Evolutionary conservation across 2,797 vertebrate species (phyloP), one percentile per base, ranked within the genome.

Genomic region (Phrynocephalus guinanensis): DNA sequence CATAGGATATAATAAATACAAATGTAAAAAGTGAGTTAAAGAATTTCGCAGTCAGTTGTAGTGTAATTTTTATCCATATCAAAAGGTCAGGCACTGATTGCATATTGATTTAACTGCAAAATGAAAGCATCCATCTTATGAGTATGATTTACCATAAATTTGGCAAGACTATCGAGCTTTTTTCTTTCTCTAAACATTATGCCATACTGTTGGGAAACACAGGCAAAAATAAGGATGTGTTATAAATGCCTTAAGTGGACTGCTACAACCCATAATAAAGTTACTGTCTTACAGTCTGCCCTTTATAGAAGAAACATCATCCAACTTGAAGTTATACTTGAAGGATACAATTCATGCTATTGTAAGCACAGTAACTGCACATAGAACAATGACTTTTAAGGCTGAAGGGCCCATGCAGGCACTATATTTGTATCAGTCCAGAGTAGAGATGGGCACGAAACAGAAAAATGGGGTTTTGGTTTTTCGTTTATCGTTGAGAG

Each of bases 21-120:
- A 26, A 80, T 16, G 67, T 33, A 80, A 48, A 63, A 70, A 70
- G 38, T 82, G 6, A 93, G 88, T 86, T 91, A 82, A 90, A 93
- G 88, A 18, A 89, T 44, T 38, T 86, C 16, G 20, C 67, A 80
- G 87, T 95, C 89, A 86, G 92, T 91, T 86, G 3, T 50, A 78
- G 5, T 88, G 7, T 82, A 86, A 1, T 88, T 79, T 5, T 24
- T 87, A 89, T 89, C 67, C 18, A 84, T 86, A 77, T 89, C 81
- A 81, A 81, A 85, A 92, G 79, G 77, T 91, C 88, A 87, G 38
- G 72, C 84, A 78, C 85, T 80, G 82, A 89, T 88, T 91, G 15
- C 18, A 56, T 93, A 93, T 91, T 91, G 90, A 92, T 91, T 93
- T 90, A 83, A 91, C 88, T 70, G 18, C 68, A 86, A 72, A 78